Evolutionary conservation across 64 coral and sea anemone genomes (phyloP).

Genomic region (Dendronephthya gigantea): DNA sequence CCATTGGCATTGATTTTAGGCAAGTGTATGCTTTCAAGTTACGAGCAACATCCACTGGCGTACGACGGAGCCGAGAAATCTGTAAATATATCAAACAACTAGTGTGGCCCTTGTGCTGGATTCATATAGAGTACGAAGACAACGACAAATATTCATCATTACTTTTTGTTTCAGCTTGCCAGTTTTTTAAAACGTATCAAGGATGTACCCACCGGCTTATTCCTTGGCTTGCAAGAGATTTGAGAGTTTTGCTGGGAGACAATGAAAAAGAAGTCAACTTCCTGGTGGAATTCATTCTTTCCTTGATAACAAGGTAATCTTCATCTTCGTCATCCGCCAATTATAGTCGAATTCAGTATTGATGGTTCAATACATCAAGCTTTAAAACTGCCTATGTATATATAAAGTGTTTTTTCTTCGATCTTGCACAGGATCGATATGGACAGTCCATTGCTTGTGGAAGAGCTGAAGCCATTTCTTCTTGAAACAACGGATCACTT

Average conservation of each 20-base stretch:
- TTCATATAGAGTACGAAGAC: too few relatives aligned
- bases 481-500: constrained; percentile 77
- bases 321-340: too few relatives aligned
- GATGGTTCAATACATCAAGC: too few relatives aligned
- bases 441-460: constrained; percentile 51
- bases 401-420: constrained; percentile 10
- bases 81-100: neutral
- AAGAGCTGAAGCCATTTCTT: constrained; percentile 57
- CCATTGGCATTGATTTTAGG: neutral
- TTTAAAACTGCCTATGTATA: neutral
- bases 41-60: neutral
- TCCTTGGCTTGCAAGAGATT: constrained; percentile 77
- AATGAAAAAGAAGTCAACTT: constrained; percentile 61
- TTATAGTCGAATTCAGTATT: too few relatives aligned
- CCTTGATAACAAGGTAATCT: constrained; percentile 71
- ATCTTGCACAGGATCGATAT: constrained; percentile 44
- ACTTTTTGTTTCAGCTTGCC: constrained; percentile 32
- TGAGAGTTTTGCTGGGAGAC: constrained; percentile 53
- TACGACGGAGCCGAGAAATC: neutral
- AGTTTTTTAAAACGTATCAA: constrained; percentile 70
- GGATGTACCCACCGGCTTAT: constrained; percentile 83
- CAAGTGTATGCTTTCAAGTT: neutral
- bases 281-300: constrained; percentile 51
- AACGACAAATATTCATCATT: neutral
- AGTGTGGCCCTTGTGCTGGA: too few relatives aligned